Evolutionary conservation across 2,797 vertebrate species (phyloP).

Genomic region (Crypturellus tataupa): DNA sequence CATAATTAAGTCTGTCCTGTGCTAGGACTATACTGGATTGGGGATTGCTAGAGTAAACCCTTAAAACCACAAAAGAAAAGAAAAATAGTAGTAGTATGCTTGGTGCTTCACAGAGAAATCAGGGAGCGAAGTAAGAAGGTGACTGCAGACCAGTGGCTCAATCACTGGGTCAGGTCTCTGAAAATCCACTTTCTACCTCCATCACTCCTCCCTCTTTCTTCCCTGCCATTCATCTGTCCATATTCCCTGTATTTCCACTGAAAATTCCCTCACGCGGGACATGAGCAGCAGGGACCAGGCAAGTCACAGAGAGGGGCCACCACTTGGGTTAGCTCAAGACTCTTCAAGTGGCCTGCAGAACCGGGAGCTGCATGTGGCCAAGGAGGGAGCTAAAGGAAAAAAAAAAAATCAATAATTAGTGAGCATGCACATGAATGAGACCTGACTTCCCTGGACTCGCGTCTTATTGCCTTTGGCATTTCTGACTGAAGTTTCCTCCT

Average conservation of each 20-base stretch:
- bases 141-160: neutral
- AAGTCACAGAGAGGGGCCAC: neutral
- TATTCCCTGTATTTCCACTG: neutral
- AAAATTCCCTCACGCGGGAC: rapidly evolving
- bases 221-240: neutral
- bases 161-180: neutral
- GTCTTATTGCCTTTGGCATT: neutral
- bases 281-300: neutral
- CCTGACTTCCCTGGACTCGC: neutral
- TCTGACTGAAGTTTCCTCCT: neutral
- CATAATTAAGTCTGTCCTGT: no score
- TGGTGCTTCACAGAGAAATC: neutral
- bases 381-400: neutral
- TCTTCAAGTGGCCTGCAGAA: neutral
- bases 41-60: neutral
- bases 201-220: neutral
- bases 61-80: neutral
- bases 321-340: neutral
- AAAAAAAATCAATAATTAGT: neutral
- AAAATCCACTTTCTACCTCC: neutral
- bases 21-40: no score
- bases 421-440: neutral
- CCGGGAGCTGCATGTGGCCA: neutral
- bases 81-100: neutral
- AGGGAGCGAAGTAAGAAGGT: neutral